Evolutionary conservation across 2,797 vertebrate genomes (phyloP).

Genomic region (Borostomias antarcticus): DNA sequence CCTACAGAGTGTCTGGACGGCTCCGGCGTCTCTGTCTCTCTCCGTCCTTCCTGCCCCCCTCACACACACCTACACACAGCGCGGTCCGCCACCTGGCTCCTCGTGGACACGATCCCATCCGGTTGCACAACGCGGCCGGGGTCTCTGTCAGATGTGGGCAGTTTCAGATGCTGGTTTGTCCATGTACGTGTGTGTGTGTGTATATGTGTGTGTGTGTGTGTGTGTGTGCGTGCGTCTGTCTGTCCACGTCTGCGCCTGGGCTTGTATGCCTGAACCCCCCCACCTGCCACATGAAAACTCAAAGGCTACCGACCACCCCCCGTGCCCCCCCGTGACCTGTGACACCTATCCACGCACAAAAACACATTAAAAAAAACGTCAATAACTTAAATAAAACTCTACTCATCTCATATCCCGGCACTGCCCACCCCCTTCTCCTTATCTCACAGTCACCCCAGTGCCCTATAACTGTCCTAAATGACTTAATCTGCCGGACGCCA

Average conservation of each 20-base stretch:
- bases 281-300: too few species aligned
- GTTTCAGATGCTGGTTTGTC: conserved; percentile 32
- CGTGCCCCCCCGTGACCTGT: conserved; percentile 1
- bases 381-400: conserved; percentile 38
- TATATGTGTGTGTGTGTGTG: conserved; percentile 20
- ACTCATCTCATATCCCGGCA: conserved; percentile 46
- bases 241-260: not conserved
- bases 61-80: conserved; percentile 59
- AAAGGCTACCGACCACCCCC: conserved; percentile 24
- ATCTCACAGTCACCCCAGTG: conserved; percentile 50
- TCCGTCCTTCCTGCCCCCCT: not conserved
- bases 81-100: conserved; percentile 65
- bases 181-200: conserved; percentile 22
- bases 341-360: too few species aligned
- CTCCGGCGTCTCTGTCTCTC: conserved; percentile 21
- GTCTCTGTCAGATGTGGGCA: conserved; percentile 55
- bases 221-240: too few species aligned
- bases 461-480: conserved; percentile 71
- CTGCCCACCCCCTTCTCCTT: conserved; percentile 31
- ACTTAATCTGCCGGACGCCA: conserved; percentile 69
- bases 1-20: conserved; percentile 9
- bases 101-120: conserved; percentile 52
- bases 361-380: too few species aligned
- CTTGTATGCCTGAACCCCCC: not conserved
- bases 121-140: conserved; percentile 57